Evolutionary conservation across 1,140 invertebrate genomes (phyloP).

Genomic region (Metopolophium dirhodum): DNA sequence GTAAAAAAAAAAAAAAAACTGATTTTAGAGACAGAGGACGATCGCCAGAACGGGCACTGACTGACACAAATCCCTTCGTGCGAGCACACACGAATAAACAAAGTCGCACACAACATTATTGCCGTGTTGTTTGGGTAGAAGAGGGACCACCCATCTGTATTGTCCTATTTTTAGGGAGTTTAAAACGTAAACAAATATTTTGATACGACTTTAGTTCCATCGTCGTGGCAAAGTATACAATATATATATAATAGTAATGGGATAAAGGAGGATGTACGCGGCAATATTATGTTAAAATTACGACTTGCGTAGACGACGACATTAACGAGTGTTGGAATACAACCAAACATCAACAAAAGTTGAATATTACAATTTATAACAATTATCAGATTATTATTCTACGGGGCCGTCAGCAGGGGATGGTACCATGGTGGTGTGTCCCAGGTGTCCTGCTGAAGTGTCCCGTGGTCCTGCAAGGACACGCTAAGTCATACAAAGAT

Average conservation of each 20-base stretch:
- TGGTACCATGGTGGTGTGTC: not conserved
- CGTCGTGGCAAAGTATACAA: not conserved
- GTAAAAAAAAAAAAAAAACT: not conserved
- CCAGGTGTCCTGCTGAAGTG: not conserved
- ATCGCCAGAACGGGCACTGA: constrained; percentile 53
- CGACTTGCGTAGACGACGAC: constrained; percentile 13
- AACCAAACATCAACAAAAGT: constrained; percentile 12
- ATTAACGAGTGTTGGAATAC: constrained; percentile 26
- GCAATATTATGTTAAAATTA: constrained; percentile 2
- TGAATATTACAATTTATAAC: not conserved
- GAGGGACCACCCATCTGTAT: constrained; percentile 41
- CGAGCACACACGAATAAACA: constrained; percentile 48
- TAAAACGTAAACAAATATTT: constrained; percentile 52
- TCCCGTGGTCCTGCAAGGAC: not conserved
- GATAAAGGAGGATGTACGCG: not conserved
- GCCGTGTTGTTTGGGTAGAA: constrained; percentile 28
- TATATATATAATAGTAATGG: constrained; percentile 7
- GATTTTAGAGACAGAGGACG: constrained; percentile 42
- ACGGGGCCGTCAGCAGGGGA: not conserved
- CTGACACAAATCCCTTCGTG: constrained; percentile 42
- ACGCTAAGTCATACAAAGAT: not conserved
- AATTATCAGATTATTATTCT: not conserved
- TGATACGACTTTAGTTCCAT: constrained; percentile 38
- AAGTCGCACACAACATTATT: constrained; percentile 53
- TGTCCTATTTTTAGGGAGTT: constrained; percentile 52